Conservation (phyloP, 2,888 invertebrate species). For the Caradrina clavipalpis region DNA sequence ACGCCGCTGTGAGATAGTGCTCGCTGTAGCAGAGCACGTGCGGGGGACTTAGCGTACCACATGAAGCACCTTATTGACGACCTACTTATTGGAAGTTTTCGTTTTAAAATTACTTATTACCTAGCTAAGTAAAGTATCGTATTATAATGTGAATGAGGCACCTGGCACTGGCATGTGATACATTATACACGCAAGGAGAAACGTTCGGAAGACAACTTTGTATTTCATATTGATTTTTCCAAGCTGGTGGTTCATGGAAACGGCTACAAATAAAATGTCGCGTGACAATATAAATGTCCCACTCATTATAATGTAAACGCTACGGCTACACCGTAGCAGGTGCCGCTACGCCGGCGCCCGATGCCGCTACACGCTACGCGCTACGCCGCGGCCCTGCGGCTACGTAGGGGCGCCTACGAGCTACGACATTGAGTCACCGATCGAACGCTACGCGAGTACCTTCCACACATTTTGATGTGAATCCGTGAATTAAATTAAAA, state of each 20-base stretch:
- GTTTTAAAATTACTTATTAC: too few relatives aligned
- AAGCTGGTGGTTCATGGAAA: neutral
- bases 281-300: neutral
- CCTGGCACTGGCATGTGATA: too few relatives aligned
- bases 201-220: neutral
- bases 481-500: too few relatives aligned
- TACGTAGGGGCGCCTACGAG: constrained; percentile 20
- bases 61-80: too few relatives aligned
- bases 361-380: constrained; percentile 9
- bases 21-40: too few relatives aligned
- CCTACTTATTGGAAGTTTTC: too few relatives aligned
- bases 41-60: too few relatives aligned
- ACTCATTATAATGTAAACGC: neutral
- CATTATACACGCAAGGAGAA: too few relatives aligned
- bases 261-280: neutral
- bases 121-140: too few relatives aligned
- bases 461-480: neutral
- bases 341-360: constrained; percentile 22
- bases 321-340: constrained; percentile 26
- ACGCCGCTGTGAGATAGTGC: too few relatives aligned
- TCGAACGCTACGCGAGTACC: constrained; percentile 1
- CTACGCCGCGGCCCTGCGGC: constrained; percentile 20
- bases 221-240: neutral
- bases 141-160: too few relatives aligned
- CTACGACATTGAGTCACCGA: neutral